These are phyloP conservation scores for Himalopsyche kuldschensis DNA, from an alignment of 2,888 invertebrate species.

Conservation along the genomic window DNA sequence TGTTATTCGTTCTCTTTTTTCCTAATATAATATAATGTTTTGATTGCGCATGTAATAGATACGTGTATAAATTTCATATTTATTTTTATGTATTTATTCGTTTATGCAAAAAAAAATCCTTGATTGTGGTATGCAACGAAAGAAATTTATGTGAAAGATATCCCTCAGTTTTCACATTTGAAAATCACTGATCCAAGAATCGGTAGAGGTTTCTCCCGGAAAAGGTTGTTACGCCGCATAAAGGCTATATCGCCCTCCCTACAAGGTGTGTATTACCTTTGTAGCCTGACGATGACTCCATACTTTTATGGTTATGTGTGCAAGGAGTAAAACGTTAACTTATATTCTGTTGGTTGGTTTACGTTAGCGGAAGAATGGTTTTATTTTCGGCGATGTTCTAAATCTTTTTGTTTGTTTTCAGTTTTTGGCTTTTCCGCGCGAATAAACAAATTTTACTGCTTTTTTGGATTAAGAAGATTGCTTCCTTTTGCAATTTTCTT, in stretches of 20 bases:
- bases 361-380: not conserved
- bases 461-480: not conserved
- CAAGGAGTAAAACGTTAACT: constrained; percentile 7
- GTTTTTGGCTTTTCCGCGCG: not conserved
- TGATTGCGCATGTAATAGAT: no score
- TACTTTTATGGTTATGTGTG: constrained; percentile 11
- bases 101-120: no score
- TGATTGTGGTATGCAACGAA: no score
- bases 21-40: no score
- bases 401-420: not conserved
- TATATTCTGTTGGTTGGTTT: constrained; percentile 5
- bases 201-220: not conserved
- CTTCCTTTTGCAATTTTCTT: no score
- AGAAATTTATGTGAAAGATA: no score
- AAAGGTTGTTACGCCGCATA: constrained; percentile 29
- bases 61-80: no score
- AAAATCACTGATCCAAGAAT: not conserved
- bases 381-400: not conserved
- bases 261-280: constrained; percentile 13
- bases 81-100: no score
- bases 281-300: constrained; percentile 4
- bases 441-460: not conserved
- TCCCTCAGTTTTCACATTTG: not conserved
- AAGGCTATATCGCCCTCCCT: constrained; percentile 1
- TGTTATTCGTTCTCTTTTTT: no score